phyloP scores from a whole-genome alignment of 2,888 invertebrate genomes.

The Pseudeuparius sepicola region DNA sequence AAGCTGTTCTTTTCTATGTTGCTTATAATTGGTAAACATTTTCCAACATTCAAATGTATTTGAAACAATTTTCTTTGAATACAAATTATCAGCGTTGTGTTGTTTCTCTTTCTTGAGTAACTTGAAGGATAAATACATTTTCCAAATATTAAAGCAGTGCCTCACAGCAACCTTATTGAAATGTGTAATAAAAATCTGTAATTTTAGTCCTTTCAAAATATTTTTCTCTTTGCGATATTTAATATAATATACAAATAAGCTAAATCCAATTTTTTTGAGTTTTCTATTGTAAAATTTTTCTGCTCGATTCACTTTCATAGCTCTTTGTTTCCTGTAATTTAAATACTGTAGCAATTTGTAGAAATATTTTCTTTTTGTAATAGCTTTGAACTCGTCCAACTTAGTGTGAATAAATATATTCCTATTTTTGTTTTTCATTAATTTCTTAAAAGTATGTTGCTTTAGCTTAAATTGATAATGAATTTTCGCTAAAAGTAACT shows the following conservation, averaged over 20 bases:
- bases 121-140: slow-evolving; percentile 7
- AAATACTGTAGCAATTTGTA: slow-evolving; percentile 11
- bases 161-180: slow-evolving; percentile 9
- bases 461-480: slow-evolving; percentile 21
- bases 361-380: slow-evolving; percentile 13
- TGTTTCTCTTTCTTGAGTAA: slow-evolving; percentile 1
- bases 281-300: slow-evolving; percentile 13
- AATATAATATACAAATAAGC: slow-evolving; percentile 12
- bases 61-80: slow-evolving; percentile 12
- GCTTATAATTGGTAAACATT: slow-evolving; percentile 15
- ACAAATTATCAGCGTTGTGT: slow-evolving; percentile 6
- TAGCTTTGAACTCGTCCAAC: slow-evolving; percentile 7
- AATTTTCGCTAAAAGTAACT: slow-evolving; percentile 17
- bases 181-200: slow-evolving; percentile 9
- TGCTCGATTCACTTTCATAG: slow-evolving; percentile 12
- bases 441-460: slow-evolving; percentile 18
- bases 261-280: slow-evolving; percentile 16
- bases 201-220: slow-evolving; percentile 8
- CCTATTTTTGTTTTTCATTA: slow-evolving; percentile 16
- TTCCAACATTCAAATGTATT: slow-evolving; percentile 18
- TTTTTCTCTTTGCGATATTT: slow-evolving; percentile 15
- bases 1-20: slow-evolving; percentile 13
- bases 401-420: slow-evolving; percentile 10
- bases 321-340: too few species aligned
- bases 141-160: slow-evolving; percentile 15